Conservation (phyloP, 2,888 invertebrate species). For the Drosophila rellima region DNA sequence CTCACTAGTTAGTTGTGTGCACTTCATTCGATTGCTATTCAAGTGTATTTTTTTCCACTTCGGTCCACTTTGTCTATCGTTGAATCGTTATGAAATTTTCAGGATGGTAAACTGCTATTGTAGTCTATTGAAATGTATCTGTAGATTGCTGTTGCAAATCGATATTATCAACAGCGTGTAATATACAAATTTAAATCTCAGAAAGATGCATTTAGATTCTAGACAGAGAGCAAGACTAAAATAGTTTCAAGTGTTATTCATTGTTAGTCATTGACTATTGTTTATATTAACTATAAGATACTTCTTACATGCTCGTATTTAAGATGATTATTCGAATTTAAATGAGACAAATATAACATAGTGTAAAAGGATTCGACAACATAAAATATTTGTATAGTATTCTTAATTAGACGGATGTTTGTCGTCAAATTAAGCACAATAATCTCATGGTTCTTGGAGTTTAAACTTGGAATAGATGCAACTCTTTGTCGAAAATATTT, state of each 20-base stretch:
- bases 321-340: no score
- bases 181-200: not conserved
- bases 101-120: not conserved
- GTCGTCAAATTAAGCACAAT: no score
- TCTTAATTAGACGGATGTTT: no score
- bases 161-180: conserved; percentile 1
- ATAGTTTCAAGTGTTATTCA: not conserved
- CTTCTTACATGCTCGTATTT: no score
- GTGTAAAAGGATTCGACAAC: no score
- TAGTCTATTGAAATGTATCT: not conserved
- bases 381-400: no score
- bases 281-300: not conserved
- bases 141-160: not conserved
- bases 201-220: not conserved
- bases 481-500: no score
- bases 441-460: no score
- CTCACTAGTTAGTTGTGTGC: not conserved
- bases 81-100: conserved; percentile 8
- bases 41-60: conserved; percentile 1
- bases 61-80: not conserved
- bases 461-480: no score
- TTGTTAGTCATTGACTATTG: not conserved
- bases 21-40: not conserved
- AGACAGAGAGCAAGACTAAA: not conserved
- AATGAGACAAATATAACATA: no score